Evolutionary conservation across 2,797 vertebrate genomes (phyloP), one percentile per base, ranked within the genome.

Genomic region (Clarias pachynema): DNA sequence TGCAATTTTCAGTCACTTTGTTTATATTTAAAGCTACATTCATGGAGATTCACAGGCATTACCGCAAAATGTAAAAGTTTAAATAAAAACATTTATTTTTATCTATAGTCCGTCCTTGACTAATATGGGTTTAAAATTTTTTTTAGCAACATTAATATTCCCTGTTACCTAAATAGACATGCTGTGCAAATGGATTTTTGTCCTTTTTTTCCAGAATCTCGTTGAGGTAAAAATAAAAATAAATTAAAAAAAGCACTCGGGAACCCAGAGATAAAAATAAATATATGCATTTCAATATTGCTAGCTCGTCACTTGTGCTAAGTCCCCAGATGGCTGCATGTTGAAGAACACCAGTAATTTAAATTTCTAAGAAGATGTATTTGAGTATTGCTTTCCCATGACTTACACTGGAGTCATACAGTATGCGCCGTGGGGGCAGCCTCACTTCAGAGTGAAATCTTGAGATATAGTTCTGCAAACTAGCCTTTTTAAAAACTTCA

Each of bases 271-370:
- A 79, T 79, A 18, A 70, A 84, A 60, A 60, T 60, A n/a, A 34
- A 78, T 7, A 49, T 44, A 40, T 79, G 24, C 65, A 79, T 84
- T 79, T 79, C 20, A 79, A 75, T 82, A 66, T 44, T 60, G 22
- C 59, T 4, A 37, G 60, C 24, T 75, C 24, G 59, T 26, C 63
- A 15, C 75, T 56, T 65, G 34, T 68, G 62, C 73, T 49, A 60
- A 53, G 37, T 81, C 37, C 70, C 70, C 69, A 81, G 84, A 81
- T 85, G 60, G 26, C 69, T 79, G 65, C 65, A 72, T 63, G 40
- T 40, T 70, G 37, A 83, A 83, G 37, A 18, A 53, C 44, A n/a
- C 20, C 57, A 70, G 2, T 79, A 74, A 53, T 70, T 72, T 56
- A 57, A 83, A 78, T 66, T 78, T 77, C 80, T 86, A 22, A 34